Percentiles rank a stretch among this genome's conserved stretches.
Conservation (phyloP, 2,797 vertebrate genomes). For the Poeciliopsis paucimaculata region DNA sequence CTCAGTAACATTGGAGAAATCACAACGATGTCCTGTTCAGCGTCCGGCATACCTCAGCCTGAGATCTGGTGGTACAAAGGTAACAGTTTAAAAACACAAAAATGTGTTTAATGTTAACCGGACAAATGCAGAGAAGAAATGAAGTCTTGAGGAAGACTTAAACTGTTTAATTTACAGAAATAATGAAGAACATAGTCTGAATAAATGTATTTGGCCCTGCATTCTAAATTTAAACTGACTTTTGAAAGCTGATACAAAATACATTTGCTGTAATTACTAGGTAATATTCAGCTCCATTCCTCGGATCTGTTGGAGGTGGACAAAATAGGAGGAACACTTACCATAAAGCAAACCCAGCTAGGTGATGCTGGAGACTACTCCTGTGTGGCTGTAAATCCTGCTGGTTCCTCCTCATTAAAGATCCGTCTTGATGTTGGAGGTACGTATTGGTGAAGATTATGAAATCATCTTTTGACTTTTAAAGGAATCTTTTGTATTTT, state of each 20-base stretch:
- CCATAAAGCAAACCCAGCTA: conserved; percentile 87
- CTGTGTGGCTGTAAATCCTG: conserved; percentile 89
- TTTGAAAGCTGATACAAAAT: not conserved
- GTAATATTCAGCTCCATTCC: conserved; percentile 84
- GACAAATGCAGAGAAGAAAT: not conserved
- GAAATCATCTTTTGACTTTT: not conserved
- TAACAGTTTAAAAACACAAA: conserved; percentile 49
- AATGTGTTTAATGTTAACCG: not conserved
- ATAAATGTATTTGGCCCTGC: not conserved
- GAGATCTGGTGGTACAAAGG: conserved; percentile 96
- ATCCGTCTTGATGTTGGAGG: conserved; percentile 93
- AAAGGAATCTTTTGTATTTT: not conserved
- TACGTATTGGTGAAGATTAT: conserved; percentile 68
- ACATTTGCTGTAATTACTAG: conserved; percentile 63
- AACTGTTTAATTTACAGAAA: not conserved
- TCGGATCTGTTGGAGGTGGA: conserved; percentile 85
- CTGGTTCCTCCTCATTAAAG: conserved; percentile 87
- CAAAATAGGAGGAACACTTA: conserved; percentile 82
- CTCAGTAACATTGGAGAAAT: conserved; percentile 89
- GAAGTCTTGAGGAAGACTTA: not conserved
- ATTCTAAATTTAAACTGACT: not conserved
- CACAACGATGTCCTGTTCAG: conserved; percentile 88
- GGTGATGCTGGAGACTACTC: conserved; percentile 91
- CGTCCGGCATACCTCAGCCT: conserved; percentile 88
- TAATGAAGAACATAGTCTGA: not conserved